phyloP scores from a whole-genome alignment of 2,797 vertebrate genomes.

The Sebastes trivittatus region DNA sequence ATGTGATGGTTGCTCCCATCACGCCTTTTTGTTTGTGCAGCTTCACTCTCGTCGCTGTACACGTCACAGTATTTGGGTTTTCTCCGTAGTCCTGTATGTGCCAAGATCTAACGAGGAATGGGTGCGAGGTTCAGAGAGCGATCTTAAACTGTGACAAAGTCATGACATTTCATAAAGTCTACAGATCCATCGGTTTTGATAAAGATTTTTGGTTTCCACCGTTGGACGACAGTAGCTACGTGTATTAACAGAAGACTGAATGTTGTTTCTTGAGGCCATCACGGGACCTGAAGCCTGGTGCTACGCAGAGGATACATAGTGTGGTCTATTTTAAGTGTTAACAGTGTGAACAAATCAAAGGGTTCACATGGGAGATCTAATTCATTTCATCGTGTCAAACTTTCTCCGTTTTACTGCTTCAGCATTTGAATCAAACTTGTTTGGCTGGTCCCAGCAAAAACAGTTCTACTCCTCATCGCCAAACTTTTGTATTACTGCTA shows the following conservation, averaged over 20 bases:
- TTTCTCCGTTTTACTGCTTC: constrained; percentile 42
- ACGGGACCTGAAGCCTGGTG: constrained; percentile 58
- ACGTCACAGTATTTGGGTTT: constrained; percentile 26
- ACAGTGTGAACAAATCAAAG: constrained; percentile 36
- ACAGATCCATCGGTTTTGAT: neutral
- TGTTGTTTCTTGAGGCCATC: constrained; percentile 46
- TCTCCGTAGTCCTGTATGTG: constrained; percentile 42
- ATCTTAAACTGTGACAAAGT: constrained; percentile 30
- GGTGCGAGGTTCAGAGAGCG: neutral
- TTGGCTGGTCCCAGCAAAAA: constrained; percentile 77
- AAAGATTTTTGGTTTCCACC: constrained; percentile 3
- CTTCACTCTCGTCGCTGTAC: constrained; percentile 17
- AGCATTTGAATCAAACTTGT: constrained; percentile 63
- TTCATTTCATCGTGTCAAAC: constrained; percentile 32
- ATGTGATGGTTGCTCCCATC: constrained; percentile 15
- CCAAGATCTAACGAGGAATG: constrained; percentile 34
- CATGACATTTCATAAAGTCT: constrained; percentile 40
- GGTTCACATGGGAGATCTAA: neutral
- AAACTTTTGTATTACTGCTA: constrained; percentile 66
- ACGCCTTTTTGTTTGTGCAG: constrained; percentile 48
- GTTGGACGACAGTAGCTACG: neutral
- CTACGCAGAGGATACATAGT: constrained; percentile 40
- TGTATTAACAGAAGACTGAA: constrained; percentile 46
- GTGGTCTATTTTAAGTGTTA: constrained; percentile 24
- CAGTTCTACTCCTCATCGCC: constrained; percentile 50